Evolutionary conservation across 2,888 invertebrate genomes (phyloP), one percentile per base, ranked within the genome.

Genomic region (Cyclophora albipunctata): DNA sequence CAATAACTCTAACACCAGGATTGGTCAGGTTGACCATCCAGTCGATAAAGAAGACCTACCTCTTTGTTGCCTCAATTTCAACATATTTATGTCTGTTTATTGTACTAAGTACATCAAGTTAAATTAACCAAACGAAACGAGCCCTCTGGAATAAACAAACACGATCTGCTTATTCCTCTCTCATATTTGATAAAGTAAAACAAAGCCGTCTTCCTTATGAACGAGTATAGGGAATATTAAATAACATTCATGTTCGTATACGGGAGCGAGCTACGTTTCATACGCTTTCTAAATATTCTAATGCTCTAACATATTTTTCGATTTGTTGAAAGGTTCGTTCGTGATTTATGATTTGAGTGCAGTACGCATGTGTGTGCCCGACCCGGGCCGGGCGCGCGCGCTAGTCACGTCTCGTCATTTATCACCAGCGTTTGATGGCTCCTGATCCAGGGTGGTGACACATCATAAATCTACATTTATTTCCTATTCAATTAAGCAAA

Each of bases 281-380:
- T 20, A 4, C 43, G 4, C 34, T 33, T 34, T 43, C 42, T 20
- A 42, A 51, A 51, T 53, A 60, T 57, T 57, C 55, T 71, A 70
- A 71, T 71, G 74, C 20, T 75, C 69, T 69, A 72, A 65, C 67
- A 73, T 73, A 75, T 75, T 77, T 69, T 73, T 71, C 71, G 71
- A 77, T 75, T 75, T 73, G 72, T 71, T 66, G 67, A 58, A 54
- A 52, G 59, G 55, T 57, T 58, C 54, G 50, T 53, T 53, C 60
- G 64, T 79, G 78, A 78, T 80, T 78, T 78, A 78, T 76, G 71
- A 65, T 50, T 54, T 52, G 20, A 20, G 42, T 54, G 48, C 45
- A 50, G 48, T 7, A 37, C n/a, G 41, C 5, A 34, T 41, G 41
- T 45, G 4, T 7, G 6, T 43, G 43, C 3, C 42, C 20, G 7